These are phyloP conservation scores for Standfussiana lucernea DNA, from an alignment of 2,888 invertebrate genomes.

Conservation along the genomic window DNA sequence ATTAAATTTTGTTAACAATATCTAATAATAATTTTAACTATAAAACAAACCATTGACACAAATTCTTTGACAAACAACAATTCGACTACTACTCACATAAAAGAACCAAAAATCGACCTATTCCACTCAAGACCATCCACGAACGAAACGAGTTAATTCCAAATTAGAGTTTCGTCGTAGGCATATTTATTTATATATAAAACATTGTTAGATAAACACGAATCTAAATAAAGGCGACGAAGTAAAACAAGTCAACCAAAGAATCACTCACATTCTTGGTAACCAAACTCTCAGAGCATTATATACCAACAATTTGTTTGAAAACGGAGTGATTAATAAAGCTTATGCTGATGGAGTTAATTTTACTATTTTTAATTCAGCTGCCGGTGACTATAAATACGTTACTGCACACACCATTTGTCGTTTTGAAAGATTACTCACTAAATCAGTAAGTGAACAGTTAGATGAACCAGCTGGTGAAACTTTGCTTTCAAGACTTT, in stretches of 20 bases:
- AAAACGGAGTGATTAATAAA: conserved; percentile 84
- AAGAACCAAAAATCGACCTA: conserved; percentile 28
- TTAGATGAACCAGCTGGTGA: conserved; percentile 27
- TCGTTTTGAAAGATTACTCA: conserved; percentile 86
- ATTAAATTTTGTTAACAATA: too few species aligned
- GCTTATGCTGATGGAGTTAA: conserved; percentile 85
- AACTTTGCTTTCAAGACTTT: conserved; percentile 63
- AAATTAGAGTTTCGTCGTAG: conserved; percentile 55
- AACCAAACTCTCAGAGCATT: conserved; percentile 74
- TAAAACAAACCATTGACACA: conserved; percentile 4
- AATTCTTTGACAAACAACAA: neutral
- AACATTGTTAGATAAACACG: conserved; percentile 64
- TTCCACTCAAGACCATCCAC: conserved; percentile 17
- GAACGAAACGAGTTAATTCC: conserved; percentile 63
- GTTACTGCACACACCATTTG: conserved; percentile 78
- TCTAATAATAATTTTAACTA: neutral
- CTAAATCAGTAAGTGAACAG: conserved; percentile 79
- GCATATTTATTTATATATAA: conserved; percentile 67
- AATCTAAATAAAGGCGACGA: conserved; percentile 66
- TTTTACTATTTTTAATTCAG: conserved; percentile 76
- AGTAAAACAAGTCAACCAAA: conserved; percentile 60
- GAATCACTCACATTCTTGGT: conserved; percentile 67
- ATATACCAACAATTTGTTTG: conserved; percentile 84
- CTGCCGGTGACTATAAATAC: conserved; percentile 79
- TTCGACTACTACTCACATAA: neutral